Evolutionary conservation across 2,888 invertebrate species (phyloP), one percentile per base, ranked within the genome.

Genomic region (Lasioglossum lativentre): DNA sequence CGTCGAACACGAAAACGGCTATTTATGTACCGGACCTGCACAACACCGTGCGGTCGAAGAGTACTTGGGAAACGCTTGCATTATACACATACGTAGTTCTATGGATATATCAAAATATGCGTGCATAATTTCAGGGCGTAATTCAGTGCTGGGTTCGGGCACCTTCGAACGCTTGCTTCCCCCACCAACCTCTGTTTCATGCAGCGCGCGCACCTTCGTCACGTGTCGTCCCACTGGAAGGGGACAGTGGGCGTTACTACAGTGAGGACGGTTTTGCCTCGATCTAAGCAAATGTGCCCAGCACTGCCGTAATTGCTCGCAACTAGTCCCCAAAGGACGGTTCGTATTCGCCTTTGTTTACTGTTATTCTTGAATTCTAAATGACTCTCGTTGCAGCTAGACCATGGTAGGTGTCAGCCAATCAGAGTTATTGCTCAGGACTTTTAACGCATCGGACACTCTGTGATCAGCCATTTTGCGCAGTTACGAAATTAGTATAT

Each of bases 21-120:
- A 74, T 4, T 8, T 78, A 10, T 63, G 47, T 82, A 77, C 70
- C 78, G 34, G 34, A 34, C 34, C 34, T 30, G 38, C 59, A 71
- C 74, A n/a, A 82, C 34, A 14, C 70, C n/a, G 47, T 82, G 78
- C 52, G 63, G 14, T 72, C 42, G 14, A n/a, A n/a, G 74, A 56
- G 68, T 47, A 74, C 56, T 74, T 30, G 47, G 59, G 80, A 75
- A 75, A 75, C 75, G 71, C 66, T 74, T 56, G 70, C 74, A 77
- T 70, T 76, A 52, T 77, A 82, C 88, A 83, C 87, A 88, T 83
- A 85, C 47, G 76, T 85, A 79, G 38, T 38, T 34, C 23, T 38
- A 38, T 10, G 38, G 40, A 38, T n/a, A n/a, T 40, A 40, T 70
- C 38, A n/a, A 70, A 40, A 70, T 40, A 40, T 70, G 70, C 12